These are phyloP conservation scores for Leistus spinibarbis DNA, from an alignment of 2,888 invertebrate genomes.

Conservation along the genomic window DNA sequence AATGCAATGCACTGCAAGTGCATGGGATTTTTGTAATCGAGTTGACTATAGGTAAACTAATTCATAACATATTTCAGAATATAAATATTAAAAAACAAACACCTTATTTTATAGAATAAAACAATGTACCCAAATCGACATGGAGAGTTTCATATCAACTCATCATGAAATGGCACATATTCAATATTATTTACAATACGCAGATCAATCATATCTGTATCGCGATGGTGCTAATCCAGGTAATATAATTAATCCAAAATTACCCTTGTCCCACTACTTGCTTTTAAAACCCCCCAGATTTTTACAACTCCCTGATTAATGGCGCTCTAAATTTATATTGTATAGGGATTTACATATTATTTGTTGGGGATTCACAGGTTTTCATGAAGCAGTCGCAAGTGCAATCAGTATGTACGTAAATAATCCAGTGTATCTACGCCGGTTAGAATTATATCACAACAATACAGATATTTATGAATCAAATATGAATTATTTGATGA, in stretches of 20 bases:
- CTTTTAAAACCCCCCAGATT: too few species aligned
- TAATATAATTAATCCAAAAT: slow-evolving; percentile 52
- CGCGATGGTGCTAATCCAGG: slow-evolving; percentile 84
- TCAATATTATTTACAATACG: slow-evolving; percentile 80
- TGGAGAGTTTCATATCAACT: slow-evolving; percentile 76
- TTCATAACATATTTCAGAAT: background rate
- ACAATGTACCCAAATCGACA: slow-evolving; percentile 79
- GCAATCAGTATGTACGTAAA: slow-evolving; percentile 77
- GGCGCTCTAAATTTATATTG: too few species aligned
- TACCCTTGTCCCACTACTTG: too few species aligned
- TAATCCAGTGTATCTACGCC: slow-evolving; percentile 76
- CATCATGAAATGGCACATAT: slow-evolving; percentile 87
- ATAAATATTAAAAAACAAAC: slow-evolving; percentile 6
- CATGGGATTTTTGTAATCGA: slow-evolving; percentile 87
- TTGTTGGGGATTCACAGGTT: too few species aligned
- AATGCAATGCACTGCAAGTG: slow-evolving; percentile 76
- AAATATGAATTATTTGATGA: slow-evolving; percentile 78
- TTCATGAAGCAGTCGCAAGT: slow-evolving; percentile 86
- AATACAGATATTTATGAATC: slow-evolving; percentile 70
- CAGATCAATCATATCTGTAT: slow-evolving; percentile 75
- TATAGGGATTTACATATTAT: too few species aligned
- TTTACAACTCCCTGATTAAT: too few species aligned
- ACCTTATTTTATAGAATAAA: slow-evolving; percentile 68
- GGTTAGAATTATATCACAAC: slow-evolving; percentile 74
- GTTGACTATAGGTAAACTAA: slow-evolving; percentile 75